Evolutionary conservation across 2,888 invertebrate genomes (phyloP).

Genomic region (Quadriops clusia): DNA sequence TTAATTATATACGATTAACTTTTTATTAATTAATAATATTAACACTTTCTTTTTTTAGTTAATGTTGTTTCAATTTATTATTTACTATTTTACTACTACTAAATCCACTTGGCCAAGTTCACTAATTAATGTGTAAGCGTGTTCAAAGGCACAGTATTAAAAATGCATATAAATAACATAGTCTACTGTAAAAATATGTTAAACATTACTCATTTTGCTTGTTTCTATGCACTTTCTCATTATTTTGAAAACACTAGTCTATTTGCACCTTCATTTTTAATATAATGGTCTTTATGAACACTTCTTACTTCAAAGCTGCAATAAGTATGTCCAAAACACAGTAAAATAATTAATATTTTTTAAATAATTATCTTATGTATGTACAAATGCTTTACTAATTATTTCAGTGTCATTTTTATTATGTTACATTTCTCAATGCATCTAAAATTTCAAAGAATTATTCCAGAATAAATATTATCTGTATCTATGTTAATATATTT

Average conservation of each 20-base stretch:
- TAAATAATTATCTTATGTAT: slow-evolving; percentile 23
- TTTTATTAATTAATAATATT: slow-evolving; percentile 5
- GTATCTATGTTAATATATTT: too few species aligned
- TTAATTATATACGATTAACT: slow-evolving; percentile 5
- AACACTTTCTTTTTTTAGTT: slow-evolving; percentile 1
- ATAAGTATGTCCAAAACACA: slow-evolving; percentile 8
- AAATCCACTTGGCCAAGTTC: slow-evolving; percentile 40
- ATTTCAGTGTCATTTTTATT: slow-evolving; percentile 23
- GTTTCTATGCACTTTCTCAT: background rate
- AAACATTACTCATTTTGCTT: background rate
- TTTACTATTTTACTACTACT: slow-evolving; percentile 22
- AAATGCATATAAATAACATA: slow-evolving; percentile 15
- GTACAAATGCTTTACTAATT: slow-evolving; percentile 25
- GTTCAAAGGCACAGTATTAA: slow-evolving; percentile 32
- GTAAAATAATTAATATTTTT: slow-evolving; percentile 16
- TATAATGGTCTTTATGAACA: slow-evolving; percentile 31
- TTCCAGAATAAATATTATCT: too few species aligned
- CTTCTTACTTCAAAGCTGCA: slow-evolving; percentile 13
- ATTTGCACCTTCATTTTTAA: slow-evolving; percentile 21
- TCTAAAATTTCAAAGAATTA: slow-evolving; percentile 1
- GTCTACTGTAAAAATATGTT: too few species aligned
- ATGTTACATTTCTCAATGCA: background rate
- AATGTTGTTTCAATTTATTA: slow-evolving; percentile 4
- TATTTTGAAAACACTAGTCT: slow-evolving; percentile 15
- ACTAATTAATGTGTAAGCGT: slow-evolving; percentile 31